phyloP scores from a whole-genome alignment of 2,797 vertebrate genomes.

The Mergus octosetaceus region DNA sequence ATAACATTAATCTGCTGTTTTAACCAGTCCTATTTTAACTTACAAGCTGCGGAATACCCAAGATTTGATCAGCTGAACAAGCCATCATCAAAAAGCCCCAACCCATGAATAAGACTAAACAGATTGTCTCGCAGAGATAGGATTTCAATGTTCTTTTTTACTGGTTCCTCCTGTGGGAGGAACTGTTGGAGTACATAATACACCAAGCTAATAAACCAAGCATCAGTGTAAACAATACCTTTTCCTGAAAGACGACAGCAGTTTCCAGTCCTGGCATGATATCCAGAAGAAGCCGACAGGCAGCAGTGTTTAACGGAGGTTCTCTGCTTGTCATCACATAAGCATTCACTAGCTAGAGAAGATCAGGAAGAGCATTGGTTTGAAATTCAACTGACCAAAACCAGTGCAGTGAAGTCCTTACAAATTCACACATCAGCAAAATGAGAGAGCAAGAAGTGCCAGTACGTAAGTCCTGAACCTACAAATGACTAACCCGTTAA shows the following conservation, averaged over 20 bases:
- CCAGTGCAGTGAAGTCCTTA: slow-evolving; percentile 8
- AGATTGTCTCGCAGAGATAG: background rate
- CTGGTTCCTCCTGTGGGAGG: background rate
- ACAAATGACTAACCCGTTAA: background rate
- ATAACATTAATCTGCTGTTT: background rate
- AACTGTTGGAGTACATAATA: background rate
- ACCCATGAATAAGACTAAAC: background rate
- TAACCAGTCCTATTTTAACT: background rate
- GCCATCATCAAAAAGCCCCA: background rate
- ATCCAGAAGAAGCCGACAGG: slow-evolving; percentile 94
- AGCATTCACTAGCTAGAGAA: slow-evolving; percentile 91
- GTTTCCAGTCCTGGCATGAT: slow-evolving; percentile 99
- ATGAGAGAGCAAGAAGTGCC: background rate
- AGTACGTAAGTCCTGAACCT: background rate
- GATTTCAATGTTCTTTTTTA: background rate
- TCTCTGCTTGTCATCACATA: slow-evolving; percentile 99
- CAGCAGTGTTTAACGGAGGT: slow-evolving; percentile 91
- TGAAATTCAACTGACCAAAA: slow-evolving; percentile 51
- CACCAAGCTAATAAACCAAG: background rate
- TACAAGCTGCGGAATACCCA: background rate
- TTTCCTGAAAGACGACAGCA: slow-evolving; percentile 98
- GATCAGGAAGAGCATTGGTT: slow-evolving; percentile 24
- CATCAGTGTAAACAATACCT: slow-evolving; percentile 78
- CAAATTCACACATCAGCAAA: background rate
- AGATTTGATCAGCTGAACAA: background rate